phyloP scores from a whole-genome alignment of 2,888 invertebrate genomes.

The Mellilla xanthometata region DNA sequence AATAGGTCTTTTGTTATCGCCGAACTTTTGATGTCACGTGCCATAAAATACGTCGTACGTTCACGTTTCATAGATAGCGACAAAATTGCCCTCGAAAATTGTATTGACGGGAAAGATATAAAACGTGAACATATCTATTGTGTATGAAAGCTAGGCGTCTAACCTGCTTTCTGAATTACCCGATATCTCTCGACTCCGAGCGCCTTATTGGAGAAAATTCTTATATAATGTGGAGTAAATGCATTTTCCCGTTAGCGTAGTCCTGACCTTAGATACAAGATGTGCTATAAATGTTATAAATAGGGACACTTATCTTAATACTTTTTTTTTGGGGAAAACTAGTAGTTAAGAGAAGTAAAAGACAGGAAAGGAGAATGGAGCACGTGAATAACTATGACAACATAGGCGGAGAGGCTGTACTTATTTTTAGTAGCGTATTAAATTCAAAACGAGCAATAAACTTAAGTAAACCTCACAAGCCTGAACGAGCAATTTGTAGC shows the following conservation, averaged over 20 bases:
- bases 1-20: conserved; percentile 20
- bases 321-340: conserved; percentile 59
- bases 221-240: conserved; percentile 43
- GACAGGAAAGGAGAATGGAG: conserved; percentile 49
- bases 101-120: conserved; percentile 26
- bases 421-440: neutral
- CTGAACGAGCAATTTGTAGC: neutral
- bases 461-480: neutral
- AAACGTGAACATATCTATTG: conserved; percentile 29
- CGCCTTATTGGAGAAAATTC: conserved; percentile 27
- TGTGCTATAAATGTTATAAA: conserved; percentile 64
- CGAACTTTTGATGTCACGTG: conserved; percentile 26
- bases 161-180: conserved; percentile 25
- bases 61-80: conserved; percentile 20
- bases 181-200: conserved; percentile 22
- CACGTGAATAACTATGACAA: conserved; percentile 66
- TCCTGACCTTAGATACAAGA: conserved; percentile 56
- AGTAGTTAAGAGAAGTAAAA: conserved; percentile 49
- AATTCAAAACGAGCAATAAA: neutral
- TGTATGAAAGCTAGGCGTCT: conserved; percentile 10
- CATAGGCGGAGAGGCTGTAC: conserved; percentile 39
- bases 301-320: conserved; percentile 62
- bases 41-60: conserved; percentile 26
- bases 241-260: conserved; percentile 43
- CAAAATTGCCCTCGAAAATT: conserved; percentile 29